A percentile compares a stretch with the other conserved stretches of the same genome.
These are phyloP conservation scores for Solenodon paradoxus DNA, from an alignment of 2,113 vertebrate species.

Conservation along the genomic window DNA sequence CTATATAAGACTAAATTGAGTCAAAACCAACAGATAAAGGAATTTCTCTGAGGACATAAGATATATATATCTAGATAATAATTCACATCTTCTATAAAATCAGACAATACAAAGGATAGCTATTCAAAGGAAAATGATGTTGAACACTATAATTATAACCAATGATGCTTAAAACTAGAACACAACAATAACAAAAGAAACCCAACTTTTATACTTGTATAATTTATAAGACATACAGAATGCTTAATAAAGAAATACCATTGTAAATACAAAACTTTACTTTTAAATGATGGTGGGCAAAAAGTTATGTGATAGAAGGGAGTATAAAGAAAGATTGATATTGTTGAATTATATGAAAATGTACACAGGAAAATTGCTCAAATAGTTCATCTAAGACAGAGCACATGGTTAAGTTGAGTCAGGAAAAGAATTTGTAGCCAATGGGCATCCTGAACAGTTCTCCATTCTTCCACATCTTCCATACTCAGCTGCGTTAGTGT, in stretches of 20 bases:
- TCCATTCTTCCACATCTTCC: too few relatives aligned
- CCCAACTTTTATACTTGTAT: background rate
- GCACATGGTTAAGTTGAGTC: background rate
- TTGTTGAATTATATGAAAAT: background rate
- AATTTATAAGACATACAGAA: background rate
- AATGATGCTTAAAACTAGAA: background rate
- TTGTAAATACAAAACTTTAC: background rate
- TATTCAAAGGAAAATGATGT: background rate
- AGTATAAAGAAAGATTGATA: background rate
- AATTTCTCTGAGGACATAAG: background rate
- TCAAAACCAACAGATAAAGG: background rate
- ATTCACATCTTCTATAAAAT: background rate
- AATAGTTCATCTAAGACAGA: background rate
- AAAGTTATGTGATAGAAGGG: background rate
- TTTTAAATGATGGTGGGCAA: background rate
- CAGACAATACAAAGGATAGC: background rate
- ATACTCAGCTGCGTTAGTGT: background rate
- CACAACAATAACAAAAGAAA: background rate
- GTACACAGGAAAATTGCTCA: background rate
- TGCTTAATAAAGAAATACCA: background rate
- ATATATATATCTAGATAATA: background rate
- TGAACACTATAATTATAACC: background rate
- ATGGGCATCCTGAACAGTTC: background rate
- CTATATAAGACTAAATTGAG: background rate
- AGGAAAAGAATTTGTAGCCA: background rate